phyloP scores from a whole-genome alignment of 2,888 invertebrate species.

The Athetis lepigone region DNA sequence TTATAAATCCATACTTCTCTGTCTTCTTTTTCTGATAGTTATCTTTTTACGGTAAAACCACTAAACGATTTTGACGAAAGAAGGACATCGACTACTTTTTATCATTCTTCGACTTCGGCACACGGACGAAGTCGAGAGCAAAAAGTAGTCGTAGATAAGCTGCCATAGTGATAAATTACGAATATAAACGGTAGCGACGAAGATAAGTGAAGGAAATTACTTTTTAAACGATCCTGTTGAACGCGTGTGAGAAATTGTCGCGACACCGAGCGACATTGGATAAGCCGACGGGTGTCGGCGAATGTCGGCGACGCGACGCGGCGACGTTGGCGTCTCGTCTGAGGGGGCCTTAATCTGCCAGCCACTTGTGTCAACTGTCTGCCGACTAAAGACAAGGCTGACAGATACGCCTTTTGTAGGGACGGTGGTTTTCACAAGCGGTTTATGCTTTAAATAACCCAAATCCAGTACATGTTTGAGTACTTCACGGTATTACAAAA shows the following conservation, averaged over 20 bases:
- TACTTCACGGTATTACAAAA: conserved; percentile 1
- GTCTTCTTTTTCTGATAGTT: too few relatives aligned
- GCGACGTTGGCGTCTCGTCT: conserved; percentile 19
- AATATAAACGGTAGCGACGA: conserved; percentile 9
- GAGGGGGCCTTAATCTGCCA: conserved; percentile 31
- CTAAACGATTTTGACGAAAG: too few relatives aligned
- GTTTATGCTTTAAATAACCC: background rate
- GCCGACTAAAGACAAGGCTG: conserved; percentile 2
- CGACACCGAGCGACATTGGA: conserved; percentile 5
- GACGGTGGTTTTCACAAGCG: background rate
- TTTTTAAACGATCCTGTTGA: conserved; percentile 25
- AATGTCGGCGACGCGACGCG: background rate
- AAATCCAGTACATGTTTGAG: conserved; percentile 1
- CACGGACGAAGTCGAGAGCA: too few relatives aligned
- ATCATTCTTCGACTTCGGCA: background rate
- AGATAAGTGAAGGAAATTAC: conserved; percentile 31
- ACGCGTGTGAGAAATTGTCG: conserved; percentile 29
- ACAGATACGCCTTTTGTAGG: conserved; percentile 7
- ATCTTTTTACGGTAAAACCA: too few relatives aligned
- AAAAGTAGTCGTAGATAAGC: background rate
- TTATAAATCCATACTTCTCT: too few relatives aligned
- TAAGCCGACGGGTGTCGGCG: background rate
- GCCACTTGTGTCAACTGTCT: conserved; percentile 40
- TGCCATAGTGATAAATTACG: background rate
- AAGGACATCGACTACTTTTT: background rate